These are phyloP conservation scores for Apodemia duryi DNA, from an alignment of 2,888 invertebrate genomes.

Conservation along the genomic window DNA sequence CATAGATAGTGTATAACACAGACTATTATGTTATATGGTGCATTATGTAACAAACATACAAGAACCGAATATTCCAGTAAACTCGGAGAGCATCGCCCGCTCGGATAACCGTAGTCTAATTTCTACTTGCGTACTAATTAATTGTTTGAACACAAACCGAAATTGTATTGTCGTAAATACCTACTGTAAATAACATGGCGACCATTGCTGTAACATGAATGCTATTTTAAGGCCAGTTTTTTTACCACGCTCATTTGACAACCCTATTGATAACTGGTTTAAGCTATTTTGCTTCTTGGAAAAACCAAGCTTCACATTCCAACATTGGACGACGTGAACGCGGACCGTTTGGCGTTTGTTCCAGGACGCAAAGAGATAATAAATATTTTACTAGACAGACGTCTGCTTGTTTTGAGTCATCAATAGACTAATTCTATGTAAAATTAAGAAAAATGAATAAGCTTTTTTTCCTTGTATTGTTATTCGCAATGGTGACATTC, in stretches of 20 bases:
- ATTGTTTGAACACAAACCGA: no score
- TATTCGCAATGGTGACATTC: not conserved
- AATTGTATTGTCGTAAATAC: no score
- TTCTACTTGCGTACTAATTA: no score
- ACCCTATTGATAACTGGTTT: not conserved
- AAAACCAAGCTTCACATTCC: not conserved
- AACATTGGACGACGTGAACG: not conserved
- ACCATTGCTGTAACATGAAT: no score
- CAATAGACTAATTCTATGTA: not conserved
- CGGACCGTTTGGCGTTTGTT: not conserved
- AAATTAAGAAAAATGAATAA: not conserved
- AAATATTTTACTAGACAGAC: not conserved
- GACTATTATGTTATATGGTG: no score
- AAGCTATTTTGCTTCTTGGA: not conserved
- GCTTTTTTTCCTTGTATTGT: not conserved
- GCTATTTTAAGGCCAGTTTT: no score
- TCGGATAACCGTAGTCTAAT: no score
- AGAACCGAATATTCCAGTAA: no score
- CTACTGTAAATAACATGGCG: no score
- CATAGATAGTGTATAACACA: no score
- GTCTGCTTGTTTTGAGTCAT: not conserved
- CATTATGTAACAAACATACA: no score
- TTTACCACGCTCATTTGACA: not conserved
- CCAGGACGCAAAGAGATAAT: not conserved
- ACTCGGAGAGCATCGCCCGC: no score